Conservation (phyloP, 2,888 invertebrate species). For the Hylaea fasciaria region DNA sequence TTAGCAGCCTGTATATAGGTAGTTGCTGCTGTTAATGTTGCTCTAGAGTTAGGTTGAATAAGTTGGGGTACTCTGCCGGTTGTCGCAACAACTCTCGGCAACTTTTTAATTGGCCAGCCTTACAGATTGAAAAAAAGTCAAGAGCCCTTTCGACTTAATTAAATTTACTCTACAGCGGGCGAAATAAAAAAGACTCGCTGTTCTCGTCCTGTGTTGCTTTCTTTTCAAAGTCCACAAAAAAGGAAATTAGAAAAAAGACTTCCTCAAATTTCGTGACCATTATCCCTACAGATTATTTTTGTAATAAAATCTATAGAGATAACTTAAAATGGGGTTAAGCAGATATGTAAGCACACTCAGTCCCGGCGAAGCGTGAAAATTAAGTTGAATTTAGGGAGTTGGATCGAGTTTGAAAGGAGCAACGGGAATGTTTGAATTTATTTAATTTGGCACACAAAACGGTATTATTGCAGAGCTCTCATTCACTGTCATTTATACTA, state of each 20-base stretch:
- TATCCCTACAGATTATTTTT: slow-evolving; percentile 10
- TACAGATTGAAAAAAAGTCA: slow-evolving; percentile 74
- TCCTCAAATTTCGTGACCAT: slow-evolving; percentile 26
- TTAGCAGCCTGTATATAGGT: slow-evolving; percentile 23
- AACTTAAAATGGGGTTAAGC: slow-evolving; percentile 31
- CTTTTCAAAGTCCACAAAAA: slow-evolving; percentile 52
- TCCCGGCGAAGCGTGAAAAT: slow-evolving; percentile 29
- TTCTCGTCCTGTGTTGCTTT: slow-evolving; percentile 59
- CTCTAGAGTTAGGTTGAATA: slow-evolving; percentile 55
- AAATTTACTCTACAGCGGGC: slow-evolving; percentile 72
- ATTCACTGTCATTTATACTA: slow-evolving; percentile 47
- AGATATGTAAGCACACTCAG: slow-evolving; percentile 29
- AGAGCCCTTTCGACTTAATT: slow-evolving; percentile 75
- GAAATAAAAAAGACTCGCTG: slow-evolving; percentile 61
- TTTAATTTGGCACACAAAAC: slow-evolving; percentile 42
- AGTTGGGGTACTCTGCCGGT: slow-evolving; percentile 65
- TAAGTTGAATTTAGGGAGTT: slow-evolving; percentile 32
- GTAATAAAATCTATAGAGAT: slow-evolving; percentile 19
- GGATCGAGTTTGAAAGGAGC: slow-evolving; percentile 28
- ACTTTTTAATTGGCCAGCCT: slow-evolving; percentile 79
- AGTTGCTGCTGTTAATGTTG: slow-evolving; percentile 56
- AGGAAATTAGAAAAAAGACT: slow-evolving; percentile 57
- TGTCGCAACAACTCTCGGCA: slow-evolving; percentile 71
- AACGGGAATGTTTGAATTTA: slow-evolving; percentile 40
- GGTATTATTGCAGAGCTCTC: slow-evolving; percentile 34